Evolutionary conservation across 2,888 invertebrate genomes (phyloP).

Genomic region (Anthoptus insignis): DNA sequence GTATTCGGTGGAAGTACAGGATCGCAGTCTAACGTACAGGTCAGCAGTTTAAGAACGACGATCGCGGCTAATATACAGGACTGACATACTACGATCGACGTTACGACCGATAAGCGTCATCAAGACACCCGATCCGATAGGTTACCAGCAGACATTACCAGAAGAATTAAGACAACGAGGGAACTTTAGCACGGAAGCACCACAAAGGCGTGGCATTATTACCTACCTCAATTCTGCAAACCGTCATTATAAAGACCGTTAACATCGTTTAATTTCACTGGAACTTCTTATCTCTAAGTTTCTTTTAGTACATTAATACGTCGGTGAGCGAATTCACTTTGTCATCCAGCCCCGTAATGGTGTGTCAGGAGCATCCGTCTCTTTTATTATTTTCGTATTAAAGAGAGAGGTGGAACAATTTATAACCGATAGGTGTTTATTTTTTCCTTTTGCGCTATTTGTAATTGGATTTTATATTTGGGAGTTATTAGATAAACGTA

Average conservation of each 20-base stretch:
- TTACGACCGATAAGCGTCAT: too few species aligned
- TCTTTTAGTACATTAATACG: constrained; percentile 35
- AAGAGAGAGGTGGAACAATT: background rate
- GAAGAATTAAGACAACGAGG: background rate
- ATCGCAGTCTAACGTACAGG: too few species aligned
- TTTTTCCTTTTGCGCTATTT: too few species aligned
- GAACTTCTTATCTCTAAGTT: constrained; percentile 34
- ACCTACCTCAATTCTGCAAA: constrained; percentile 21
- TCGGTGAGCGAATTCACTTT: constrained; percentile 33
- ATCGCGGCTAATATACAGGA: too few species aligned
- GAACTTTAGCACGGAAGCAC: constrained; percentile 1
- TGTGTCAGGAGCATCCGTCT: constrained; percentile 21
- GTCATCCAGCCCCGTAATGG: constrained; percentile 25
- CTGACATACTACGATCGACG: too few species aligned
- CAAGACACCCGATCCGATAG: too few species aligned
- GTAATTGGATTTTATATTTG: too few species aligned
- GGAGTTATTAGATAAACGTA: too few species aligned
- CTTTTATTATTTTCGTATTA: constrained; percentile 9
- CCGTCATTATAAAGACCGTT: constrained; percentile 25
- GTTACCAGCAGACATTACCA: too few species aligned
- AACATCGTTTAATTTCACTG: constrained; percentile 36
- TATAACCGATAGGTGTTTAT: too few species aligned
- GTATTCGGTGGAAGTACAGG: too few species aligned
- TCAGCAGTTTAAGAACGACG: too few species aligned
- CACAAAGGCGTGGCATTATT: constrained; percentile 28